Evolutionary conservation across 2,888 invertebrate species (phyloP).

Genomic region (Cyrtodaria siliqua): DNA sequence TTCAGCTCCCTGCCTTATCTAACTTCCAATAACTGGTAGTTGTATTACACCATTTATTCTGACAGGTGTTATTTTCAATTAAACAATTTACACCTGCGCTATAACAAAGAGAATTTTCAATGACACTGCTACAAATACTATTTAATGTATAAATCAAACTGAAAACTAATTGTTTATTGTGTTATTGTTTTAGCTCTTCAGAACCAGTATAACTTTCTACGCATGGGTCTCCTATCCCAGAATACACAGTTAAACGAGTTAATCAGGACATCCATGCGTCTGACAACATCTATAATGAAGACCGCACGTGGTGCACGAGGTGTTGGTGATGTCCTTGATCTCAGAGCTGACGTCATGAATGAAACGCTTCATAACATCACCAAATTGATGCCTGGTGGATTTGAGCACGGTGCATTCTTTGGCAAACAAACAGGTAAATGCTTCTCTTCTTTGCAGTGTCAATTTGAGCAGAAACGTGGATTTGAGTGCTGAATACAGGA

Average conservation of each 20-base stretch:
- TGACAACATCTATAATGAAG: constrained; percentile 68
- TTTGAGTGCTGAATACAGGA: no score
- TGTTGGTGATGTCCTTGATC: constrained; percentile 59
- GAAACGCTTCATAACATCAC: constrained; percentile 58
- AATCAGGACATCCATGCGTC: constrained; percentile 67
- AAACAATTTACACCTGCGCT: no score
- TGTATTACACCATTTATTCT: no score
- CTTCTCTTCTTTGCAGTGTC: no score
- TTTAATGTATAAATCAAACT: no score
- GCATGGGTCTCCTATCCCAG: constrained; percentile 74
- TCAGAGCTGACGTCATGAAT: constrained; percentile 58
- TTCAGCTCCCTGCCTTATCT: no score
- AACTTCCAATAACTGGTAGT: no score
- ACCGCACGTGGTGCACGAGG: constrained; percentile 65
- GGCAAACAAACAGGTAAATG: constrained; percentile 58
- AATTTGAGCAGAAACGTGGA: no score
- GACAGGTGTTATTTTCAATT: no score
- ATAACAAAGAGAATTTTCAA: no score
- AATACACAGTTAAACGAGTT: constrained; percentile 75
- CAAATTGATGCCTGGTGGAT: constrained; percentile 63
- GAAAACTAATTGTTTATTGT: no score
- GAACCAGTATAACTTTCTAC: constrained; percentile 79
- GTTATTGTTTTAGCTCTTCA: constrained; percentile 70
- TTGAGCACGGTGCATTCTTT: constrained; percentile 59
- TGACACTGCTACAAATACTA: no score